Conservation (phyloP, 2,888 invertebrate species). For the Drosophila lacicola region DNA sequence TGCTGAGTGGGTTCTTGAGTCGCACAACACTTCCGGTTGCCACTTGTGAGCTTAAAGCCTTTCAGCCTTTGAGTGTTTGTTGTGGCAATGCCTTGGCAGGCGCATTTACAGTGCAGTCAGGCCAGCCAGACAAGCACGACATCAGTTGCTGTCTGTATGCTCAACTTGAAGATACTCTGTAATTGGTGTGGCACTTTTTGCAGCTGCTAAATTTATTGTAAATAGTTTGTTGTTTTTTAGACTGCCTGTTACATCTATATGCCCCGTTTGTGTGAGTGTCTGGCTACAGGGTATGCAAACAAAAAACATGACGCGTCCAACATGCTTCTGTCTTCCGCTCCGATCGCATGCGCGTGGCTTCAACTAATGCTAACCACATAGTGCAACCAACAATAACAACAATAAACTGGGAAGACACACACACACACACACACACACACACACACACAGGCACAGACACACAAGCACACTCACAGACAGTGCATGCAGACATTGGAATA, state of each 20-base stretch:
- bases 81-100: constrained; percentile 61
- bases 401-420: constrained; percentile 46
- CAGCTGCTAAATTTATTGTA: background rate
- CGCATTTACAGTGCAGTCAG: constrained; percentile 42
- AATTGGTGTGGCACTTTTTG: background rate
- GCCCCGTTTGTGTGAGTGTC: background rate
- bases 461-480: constrained; percentile 1
- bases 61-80: constrained; percentile 78
- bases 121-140: constrained; percentile 21
- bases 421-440: constrained; percentile 10
- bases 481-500: constrained; percentile 37
- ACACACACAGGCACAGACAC: constrained; percentile 15
- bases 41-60: constrained; percentile 78
- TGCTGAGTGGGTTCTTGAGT: constrained; percentile 76
- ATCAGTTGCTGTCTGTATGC: constrained; percentile 11
- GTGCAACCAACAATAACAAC: constrained; percentile 46
- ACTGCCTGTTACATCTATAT: background rate
- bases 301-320: constrained; percentile 43
- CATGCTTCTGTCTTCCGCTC: constrained; percentile 55
- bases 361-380: constrained; percentile 54
- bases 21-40: constrained; percentile 80
- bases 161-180: constrained; percentile 2
- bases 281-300: constrained; percentile 29
- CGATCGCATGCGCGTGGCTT: constrained; percentile 50
- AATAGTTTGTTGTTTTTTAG: background rate